phyloP scores from a whole-genome alignment of 2,888 invertebrate species.

The Rhabditophanes sp. region DNA sequence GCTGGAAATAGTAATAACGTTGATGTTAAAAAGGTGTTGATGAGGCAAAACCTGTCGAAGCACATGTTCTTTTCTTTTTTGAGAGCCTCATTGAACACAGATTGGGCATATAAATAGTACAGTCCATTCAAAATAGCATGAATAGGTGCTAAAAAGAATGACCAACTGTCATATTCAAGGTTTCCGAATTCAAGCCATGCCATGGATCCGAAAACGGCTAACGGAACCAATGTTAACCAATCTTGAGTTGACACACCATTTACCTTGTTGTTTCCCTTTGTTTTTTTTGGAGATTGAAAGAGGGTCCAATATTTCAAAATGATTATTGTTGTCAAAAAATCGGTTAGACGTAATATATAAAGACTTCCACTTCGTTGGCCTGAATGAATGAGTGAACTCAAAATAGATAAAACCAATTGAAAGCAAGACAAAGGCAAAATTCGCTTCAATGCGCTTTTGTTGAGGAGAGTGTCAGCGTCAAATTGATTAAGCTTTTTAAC shows the following conservation, averaged over 20 bases:
- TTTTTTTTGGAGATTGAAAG: no score
- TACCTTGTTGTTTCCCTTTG: no score
- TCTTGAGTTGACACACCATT: no score
- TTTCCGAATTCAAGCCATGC: conserved; percentile 39
- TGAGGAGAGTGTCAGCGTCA: conserved; percentile 4
- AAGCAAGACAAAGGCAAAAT: conserved; percentile 9
- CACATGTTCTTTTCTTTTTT: conserved; percentile 2
- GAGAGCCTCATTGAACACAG: conserved; percentile 5
- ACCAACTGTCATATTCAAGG: conserved; percentile 26
- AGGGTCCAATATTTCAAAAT: no score
- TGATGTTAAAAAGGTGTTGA: conserved; percentile 14
- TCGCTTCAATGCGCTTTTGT: background rate
- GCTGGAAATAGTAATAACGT: conserved; percentile 21
- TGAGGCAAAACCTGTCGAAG: conserved; percentile 18
- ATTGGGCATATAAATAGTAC: background rate
- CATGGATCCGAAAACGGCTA: conserved; percentile 27
- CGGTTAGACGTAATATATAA: no score
- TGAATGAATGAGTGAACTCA: conserved; percentile 26
- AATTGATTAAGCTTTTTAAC: conserved; percentile 1
- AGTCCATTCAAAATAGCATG: conserved; percentile 23
- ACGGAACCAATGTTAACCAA: no score
- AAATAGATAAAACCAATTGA: conserved; percentile 20
- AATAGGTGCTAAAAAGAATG: conserved; percentile 23
- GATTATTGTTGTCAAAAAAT: no score
- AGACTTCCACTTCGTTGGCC: conserved; percentile 34